These are phyloP conservation scores for Cosmia trapezina DNA, from an alignment of 2,888 invertebrate species.

Conservation along the genomic window DNA sequence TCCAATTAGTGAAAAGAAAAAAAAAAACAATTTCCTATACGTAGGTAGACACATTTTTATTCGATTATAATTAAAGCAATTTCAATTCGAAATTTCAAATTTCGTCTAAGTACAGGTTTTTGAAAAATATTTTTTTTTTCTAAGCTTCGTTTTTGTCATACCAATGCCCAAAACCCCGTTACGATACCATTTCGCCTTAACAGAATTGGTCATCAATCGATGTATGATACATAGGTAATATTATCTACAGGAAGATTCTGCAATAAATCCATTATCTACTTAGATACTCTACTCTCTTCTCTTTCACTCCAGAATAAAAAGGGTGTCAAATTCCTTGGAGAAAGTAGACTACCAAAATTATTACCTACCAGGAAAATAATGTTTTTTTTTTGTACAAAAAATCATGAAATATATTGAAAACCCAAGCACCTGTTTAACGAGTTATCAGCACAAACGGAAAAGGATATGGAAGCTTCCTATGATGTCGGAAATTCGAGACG, in stretches of 20 bases:
- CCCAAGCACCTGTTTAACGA: slow-evolving; percentile 18
- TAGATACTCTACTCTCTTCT: neutral
- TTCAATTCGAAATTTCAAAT: too few species aligned
- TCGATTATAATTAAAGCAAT: too few species aligned
- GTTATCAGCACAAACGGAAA: slow-evolving; percentile 32
- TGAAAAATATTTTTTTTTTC: too few species aligned
- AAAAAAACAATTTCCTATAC: too few species aligned
- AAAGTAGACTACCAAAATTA: neutral
- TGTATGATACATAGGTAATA: neutral
- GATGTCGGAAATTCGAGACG: slow-evolving; percentile 49
- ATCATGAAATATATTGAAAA: slow-evolving; percentile 22
- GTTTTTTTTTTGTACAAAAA: neutral
- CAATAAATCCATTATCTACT: neutral
- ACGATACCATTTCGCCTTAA: neutral
- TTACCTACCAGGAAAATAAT: neutral
- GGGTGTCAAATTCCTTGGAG: neutral
- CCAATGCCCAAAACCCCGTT: too few species aligned
- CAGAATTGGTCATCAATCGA: neutral
- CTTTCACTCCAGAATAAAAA: neutral
- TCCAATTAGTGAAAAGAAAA: too few species aligned
- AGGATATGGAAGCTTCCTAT: slow-evolving; percentile 49
- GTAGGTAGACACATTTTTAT: too few species aligned
- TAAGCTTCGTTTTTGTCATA: too few species aligned
- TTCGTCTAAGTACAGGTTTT: too few species aligned
- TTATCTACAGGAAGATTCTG: neutral